Evolutionary conservation across 1,140 invertebrate species (phyloP), one percentile per base, ranked within the genome.

Genomic region (Mamestra configurata): DNA sequence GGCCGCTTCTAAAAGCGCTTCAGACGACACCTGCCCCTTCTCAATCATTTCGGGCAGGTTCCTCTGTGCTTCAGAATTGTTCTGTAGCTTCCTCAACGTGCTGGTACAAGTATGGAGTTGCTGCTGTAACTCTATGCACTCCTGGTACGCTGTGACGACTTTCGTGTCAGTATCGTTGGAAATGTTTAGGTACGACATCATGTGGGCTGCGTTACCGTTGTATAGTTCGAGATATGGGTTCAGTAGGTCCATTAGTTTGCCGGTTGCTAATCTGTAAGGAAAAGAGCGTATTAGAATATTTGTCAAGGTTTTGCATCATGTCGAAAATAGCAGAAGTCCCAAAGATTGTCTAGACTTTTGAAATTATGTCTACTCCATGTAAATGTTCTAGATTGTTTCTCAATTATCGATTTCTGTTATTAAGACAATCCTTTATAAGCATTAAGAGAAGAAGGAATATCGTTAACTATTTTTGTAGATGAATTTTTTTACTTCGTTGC

Each of bases 121-220:
- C 40, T 94, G 93, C 76, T 95, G 95, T 6, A 95, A 82, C 71
- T 95, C 94, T 82, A 95, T 91, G 82, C 95, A 95, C 82, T 97
- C 97, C 89, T 98, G 97, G 94, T 98, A 99, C 0, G 97, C 97
- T 20, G 96, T 95, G 11, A 97, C 94, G 55, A 98, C 97, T 89
- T 97, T 97, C 31, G 96, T 95, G 77, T 96, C 96, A 11, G 96
- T 95, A 27, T 97, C 97, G 59, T 95, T 96, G 79, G 96, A 96
- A 82, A 97, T 96, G 85, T 97, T 97, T 37, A 98, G 96, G 88
- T 98, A 98, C 43, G 97, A 96, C 87, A 97, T 97, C 96, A 98
- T 97, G 86, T 98, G 97, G 27, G 97, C 96, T 1, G 98, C 96
- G 89, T 98, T 98, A 0, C 97, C 97, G 73, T 97, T 96, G 87